Evolutionary conservation across 2,113 vertebrate genomes (phyloP).

Genomic region (Larimichthys polyactis): DNA sequence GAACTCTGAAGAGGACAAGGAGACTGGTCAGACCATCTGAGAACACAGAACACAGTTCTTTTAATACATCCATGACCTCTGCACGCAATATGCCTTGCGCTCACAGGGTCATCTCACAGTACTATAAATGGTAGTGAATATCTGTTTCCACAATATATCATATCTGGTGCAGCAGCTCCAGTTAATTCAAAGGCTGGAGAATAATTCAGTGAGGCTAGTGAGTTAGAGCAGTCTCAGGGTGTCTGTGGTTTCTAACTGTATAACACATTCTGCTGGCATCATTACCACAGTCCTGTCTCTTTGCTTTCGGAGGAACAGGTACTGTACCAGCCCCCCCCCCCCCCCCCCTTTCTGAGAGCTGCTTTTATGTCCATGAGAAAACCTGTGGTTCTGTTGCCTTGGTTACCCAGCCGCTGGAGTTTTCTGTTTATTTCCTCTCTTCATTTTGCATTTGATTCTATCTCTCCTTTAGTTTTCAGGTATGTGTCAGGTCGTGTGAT

Average conservation of each 20-base stretch:
- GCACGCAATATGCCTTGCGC: background rate
- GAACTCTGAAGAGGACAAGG: background rate
- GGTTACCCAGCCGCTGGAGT: constrained; percentile 28
- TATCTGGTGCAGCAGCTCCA: background rate
- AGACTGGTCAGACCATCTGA: background rate
- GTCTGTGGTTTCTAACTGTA: background rate
- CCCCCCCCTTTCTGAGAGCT: background rate
- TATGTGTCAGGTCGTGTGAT: background rate
- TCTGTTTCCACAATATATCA: background rate
- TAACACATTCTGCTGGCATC: constrained; percentile 10
- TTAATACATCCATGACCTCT: background rate
- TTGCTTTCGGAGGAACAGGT: constrained; percentile 8
- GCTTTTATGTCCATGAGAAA: constrained; percentile 30
- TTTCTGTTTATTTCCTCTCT: constrained; percentile 24
- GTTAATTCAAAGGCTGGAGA: background rate
- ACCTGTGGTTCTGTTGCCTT: constrained; percentile 38
- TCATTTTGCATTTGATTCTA: constrained; percentile 16
- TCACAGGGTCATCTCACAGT: background rate
- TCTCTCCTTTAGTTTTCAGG: constrained; percentile 17
- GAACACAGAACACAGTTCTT: background rate
- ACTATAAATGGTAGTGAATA: background rate
- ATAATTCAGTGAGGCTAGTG: background rate
- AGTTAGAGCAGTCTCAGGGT: background rate
- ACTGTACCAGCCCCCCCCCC: background rate
- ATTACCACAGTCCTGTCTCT: constrained; percentile 15